Conservation (phyloP, 2,888 invertebrate genomes). For the Hirtodrosophila confusa region DNA sequence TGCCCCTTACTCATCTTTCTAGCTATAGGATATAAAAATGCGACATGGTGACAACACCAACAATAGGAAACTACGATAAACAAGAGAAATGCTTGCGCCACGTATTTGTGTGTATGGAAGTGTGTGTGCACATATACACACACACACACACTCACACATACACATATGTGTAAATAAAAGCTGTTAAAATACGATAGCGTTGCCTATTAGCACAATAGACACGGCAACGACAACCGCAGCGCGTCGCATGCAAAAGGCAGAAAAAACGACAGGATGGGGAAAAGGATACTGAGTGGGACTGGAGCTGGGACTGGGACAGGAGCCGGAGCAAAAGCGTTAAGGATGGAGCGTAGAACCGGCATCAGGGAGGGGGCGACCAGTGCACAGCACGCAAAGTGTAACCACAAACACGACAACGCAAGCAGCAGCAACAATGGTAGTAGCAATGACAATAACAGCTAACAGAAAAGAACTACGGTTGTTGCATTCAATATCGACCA, state of each 20-base stretch:
- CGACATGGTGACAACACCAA: constrained; percentile 16
- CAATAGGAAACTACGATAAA: constrained; percentile 42
- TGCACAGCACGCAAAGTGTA: constrained; percentile 73
- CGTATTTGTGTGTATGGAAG: constrained; percentile 18
- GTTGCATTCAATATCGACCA: background rate
- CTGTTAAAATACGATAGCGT: constrained; percentile 80
- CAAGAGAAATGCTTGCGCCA: constrained; percentile 48
- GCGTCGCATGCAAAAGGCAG: constrained; percentile 61
- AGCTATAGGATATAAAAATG: constrained; percentile 17
- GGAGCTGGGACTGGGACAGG: constrained; percentile 2
- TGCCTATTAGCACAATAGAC: constrained; percentile 78
- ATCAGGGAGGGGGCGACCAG: constrained; percentile 11
- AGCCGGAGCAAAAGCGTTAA: background rate
- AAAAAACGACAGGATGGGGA: constrained; percentile 27
- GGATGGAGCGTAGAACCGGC: background rate
- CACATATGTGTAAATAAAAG: constrained; percentile 72
- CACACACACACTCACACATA: background rate
- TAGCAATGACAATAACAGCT: constrained; percentile 54
- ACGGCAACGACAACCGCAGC: constrained; percentile 56
- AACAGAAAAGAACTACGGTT: constrained; percentile 32
- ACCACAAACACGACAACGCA: constrained; percentile 76
- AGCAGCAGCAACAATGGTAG: constrained; percentile 57
- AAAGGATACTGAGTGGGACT: constrained; percentile 2
- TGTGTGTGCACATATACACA: constrained; percentile 9
- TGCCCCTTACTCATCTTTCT: background rate